phyloP scores from a whole-genome alignment of 2,797 vertebrate genomes.

The Thalassophryne amazonica region DNA sequence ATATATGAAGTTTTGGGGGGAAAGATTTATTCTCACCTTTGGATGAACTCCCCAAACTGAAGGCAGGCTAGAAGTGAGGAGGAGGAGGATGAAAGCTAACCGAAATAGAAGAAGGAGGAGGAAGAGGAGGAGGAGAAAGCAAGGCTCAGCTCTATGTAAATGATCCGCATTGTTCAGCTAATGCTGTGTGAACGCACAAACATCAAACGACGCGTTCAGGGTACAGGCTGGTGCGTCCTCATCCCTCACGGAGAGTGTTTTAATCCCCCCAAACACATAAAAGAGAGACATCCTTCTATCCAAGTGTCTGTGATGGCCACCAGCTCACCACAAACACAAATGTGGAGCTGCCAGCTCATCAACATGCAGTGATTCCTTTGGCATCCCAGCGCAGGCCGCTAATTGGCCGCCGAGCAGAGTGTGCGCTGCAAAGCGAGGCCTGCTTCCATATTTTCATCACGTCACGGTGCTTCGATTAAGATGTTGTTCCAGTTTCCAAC shows the following conservation, averaged over 20 bases:
- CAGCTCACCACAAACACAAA: constrained; percentile 42
- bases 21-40: constrained; percentile 51
- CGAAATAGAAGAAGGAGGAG: constrained; percentile 15
- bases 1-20: constrained; percentile 34
- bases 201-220: too few species aligned
- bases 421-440: constrained; percentile 52
- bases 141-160: constrained; percentile 48
- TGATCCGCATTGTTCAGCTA: constrained; percentile 60
- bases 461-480: constrained; percentile 75
- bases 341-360: constrained; percentile 53
- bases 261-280: constrained; percentile 57
- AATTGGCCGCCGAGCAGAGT: constrained; percentile 70
- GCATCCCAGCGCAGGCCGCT: constrained; percentile 62
- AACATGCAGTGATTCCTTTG: constrained; percentile 72
- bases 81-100: constrained; percentile 21
- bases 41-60: constrained; percentile 64
- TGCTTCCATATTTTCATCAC: constrained; percentile 69
- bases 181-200: constrained; percentile 25
- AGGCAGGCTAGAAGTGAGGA: constrained; percentile 27
- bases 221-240: constrained; percentile 36
- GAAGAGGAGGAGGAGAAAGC: constrained; percentile 44
- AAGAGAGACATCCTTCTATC: constrained; percentile 61
- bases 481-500: constrained; percentile 74
- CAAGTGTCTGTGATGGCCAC: constrained; percentile 66
- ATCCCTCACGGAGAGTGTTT: constrained; percentile 47